These are phyloP conservation scores for Myioborus miniatus DNA, from an alignment of 2,797 vertebrate genomes.

Conservation along the genomic window DNA sequence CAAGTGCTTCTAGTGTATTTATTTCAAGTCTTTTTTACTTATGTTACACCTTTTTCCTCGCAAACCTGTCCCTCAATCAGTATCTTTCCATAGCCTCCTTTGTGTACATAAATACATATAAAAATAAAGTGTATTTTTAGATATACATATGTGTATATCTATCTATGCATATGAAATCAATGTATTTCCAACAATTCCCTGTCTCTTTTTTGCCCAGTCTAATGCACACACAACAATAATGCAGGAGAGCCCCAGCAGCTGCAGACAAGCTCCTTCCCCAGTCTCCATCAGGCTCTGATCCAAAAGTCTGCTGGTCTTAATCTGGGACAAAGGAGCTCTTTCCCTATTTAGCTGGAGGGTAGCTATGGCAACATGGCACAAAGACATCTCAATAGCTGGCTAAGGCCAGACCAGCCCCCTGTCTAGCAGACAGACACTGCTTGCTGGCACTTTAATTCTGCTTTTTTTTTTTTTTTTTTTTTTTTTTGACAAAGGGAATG, in stretches of 20 bases:
- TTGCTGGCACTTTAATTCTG: conserved; percentile 2
- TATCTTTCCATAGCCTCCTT: not conserved
- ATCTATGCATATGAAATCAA: not conserved
- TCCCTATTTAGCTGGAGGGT: conserved; percentile 52
- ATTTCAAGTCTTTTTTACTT: not conserved
- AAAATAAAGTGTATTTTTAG: not conserved
- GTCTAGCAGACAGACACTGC: conserved; percentile 12
- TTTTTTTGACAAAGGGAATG: conserved; percentile 6
- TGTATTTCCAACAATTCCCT: not conserved
- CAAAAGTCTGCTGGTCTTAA: conserved; percentile 50
- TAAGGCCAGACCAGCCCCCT: not conserved
- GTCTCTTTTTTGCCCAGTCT: not conserved
- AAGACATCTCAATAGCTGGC: conserved; percentile 58
- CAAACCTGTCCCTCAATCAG: not conserved
- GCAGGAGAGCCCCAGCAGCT: not conserved
- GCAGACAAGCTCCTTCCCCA: not conserved
- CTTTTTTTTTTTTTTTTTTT: not conserved
- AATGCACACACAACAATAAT: not conserved
- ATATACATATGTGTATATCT: too few relatives aligned
- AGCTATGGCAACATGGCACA: conserved; percentile 65
- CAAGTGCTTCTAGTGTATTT: not conserved
- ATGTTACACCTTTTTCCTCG: not conserved
- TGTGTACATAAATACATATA: not conserved
- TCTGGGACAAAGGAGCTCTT: conserved; percentile 60
- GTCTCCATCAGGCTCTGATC: not conserved